Evolutionary conservation across 2,797 vertebrate species (phyloP).

Genomic region (Spatula versicolor): DNA sequence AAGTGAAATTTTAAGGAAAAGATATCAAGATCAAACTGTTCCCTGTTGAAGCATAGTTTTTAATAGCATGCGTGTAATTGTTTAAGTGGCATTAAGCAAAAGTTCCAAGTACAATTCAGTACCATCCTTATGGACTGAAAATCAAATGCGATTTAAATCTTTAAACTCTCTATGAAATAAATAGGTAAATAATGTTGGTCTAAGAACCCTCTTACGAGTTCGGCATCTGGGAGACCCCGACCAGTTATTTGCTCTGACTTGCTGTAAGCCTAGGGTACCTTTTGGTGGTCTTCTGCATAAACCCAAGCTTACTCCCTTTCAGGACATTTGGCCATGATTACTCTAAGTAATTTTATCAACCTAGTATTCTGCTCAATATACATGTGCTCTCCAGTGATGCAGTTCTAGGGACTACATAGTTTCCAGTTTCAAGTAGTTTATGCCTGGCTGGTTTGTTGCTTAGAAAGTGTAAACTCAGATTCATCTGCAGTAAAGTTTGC

Average conservation of each 20-base stretch:
- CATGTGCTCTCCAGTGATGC: accelerated
- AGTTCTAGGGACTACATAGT: neutral
- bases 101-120: neutral
- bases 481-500: neutral
- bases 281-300: neutral
- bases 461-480: neutral
- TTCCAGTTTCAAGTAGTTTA: neutral
- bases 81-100: neutral
- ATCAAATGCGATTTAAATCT: neutral
- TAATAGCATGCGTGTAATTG: neutral
- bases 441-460: neutral
- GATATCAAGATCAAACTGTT: neutral
- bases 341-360: neutral
- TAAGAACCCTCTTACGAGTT: neutral
- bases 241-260: neutral
- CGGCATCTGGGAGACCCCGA: neutral
- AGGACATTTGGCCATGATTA: neutral
- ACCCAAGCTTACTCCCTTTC: neutral
- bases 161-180: neutral
- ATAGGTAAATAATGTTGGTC: neutral
- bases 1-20: neutral
- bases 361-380: neutral
- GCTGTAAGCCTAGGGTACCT: neutral
- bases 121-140: neutral
- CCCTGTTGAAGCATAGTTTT: neutral